Conservation (phyloP, 2,113 vertebrate genomes). For the Lasiurus borealis region DNA sequence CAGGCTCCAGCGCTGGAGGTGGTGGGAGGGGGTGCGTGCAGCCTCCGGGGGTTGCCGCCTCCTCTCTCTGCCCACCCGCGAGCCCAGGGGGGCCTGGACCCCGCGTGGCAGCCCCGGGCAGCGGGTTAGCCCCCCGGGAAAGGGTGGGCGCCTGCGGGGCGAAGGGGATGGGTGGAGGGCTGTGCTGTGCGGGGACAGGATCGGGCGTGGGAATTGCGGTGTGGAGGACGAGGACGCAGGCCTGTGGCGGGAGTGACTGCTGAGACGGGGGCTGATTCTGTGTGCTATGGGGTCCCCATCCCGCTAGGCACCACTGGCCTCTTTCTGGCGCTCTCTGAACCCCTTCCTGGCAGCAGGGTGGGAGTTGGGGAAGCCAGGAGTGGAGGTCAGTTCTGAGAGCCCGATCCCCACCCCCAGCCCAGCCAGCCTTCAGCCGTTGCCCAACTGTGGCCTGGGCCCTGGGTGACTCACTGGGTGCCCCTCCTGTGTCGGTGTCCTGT, state of each 20-base stretch:
- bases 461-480: conserved; percentile 25
- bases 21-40: no score
- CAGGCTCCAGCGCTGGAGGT: neutral
- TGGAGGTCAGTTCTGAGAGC: neutral
- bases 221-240: neutral
- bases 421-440: neutral
- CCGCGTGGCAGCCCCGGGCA: neutral
- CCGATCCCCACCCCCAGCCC: neutral
- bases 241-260: neutral
- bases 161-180: neutral
- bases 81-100: neutral
- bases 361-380: neutral
- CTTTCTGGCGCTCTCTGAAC: neutral
- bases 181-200: neutral
- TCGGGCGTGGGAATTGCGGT: neutral
- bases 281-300: neutral
- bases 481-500: neutral
- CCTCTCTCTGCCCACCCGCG: neutral
- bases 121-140: no score
- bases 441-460: neutral
- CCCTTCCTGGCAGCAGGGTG: neutral
- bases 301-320: neutral
- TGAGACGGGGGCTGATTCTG: neutral
- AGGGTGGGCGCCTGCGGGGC: no score
- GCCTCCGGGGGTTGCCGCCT: neutral